Base-by-base conservation (phyloP, 2,888 invertebrate species). In the Lamellibrachia satsuma region DNA sequence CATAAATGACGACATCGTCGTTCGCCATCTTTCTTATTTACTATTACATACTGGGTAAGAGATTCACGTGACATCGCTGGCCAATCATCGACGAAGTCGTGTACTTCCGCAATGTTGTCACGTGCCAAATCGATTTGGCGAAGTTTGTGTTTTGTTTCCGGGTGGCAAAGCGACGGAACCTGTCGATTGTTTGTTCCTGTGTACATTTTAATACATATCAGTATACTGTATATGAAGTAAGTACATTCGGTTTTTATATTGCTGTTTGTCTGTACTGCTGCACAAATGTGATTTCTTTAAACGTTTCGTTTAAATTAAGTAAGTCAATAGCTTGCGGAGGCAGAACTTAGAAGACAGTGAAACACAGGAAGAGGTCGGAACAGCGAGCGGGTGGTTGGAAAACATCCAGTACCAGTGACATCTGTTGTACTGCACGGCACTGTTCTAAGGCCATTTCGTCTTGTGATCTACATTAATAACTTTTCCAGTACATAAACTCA, bases 81-180 rank as follows among this genome's bases (percentile, higher is more conserved):
- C 75, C 75, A 75, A 75, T 75, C 75, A 75, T 22, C 75, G 75
- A 22, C 75, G n/a, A 75, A 75, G 15, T 75, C 75, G 75, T 75
- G 75, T 11, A 75, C 75, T 75, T 75, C 75, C 75, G 75, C 75
- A 75, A 75, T 75, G 22, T 75, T 75, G 22, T 75, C 75, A 75
- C 75, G 75, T 75, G 75, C 39, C 39, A 39, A 39, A 39, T 39
- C 39, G 39, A n/a, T 55, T n/a, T 15, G 75, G 22, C 75, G 6
- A 75, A n/a, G 15, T 75, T 75, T 75, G 75, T 75, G 75, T 75
- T 75, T 75, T 75, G 75, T n/a, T 75, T 75, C 22, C 75, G 75
- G 75, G 75, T 75, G 75, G 75, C 75, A 75, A 75, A 75, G 75
- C 15, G 15, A 75, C 75, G 3, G 75, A 75, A 75, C 75, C 22